A percentile compares a stretch with the other conserved stretches of the same genome.
These are phyloP conservation scores for Pseudochirops corinnae DNA, from an alignment of 2,797 vertebrate species.

Conservation along the genomic window DNA sequence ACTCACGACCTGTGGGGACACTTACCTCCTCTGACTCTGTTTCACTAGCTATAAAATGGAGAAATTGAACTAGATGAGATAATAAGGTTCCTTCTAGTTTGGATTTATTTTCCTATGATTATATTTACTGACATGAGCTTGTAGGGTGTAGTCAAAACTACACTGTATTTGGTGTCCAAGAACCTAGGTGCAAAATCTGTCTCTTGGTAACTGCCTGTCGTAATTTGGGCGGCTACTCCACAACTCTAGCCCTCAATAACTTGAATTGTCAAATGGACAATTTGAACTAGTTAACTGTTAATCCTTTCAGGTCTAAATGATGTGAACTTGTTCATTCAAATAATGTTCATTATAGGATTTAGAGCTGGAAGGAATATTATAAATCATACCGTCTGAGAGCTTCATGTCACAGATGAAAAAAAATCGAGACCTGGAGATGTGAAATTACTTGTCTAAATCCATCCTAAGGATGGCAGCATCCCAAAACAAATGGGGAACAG, in stretches of 20 bases:
- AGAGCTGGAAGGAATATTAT: not conserved
- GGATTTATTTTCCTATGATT: not conserved
- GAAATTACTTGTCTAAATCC: not conserved
- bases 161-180: not conserved
- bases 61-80: not conserved
- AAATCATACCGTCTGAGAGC: not conserved
- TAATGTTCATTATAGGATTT: not conserved
- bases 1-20: not conserved
- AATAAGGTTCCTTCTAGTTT: not conserved
- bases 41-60: not conserved
- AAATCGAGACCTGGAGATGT: not conserved
- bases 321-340: not conserved
- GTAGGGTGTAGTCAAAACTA: not conserved
- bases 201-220: not conserved
- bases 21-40: not conserved
- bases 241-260: not conserved
- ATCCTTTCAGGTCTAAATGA: not conserved
- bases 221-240: not conserved
- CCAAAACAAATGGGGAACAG: not conserved
- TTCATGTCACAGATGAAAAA: not conserved
- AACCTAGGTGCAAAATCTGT: not conserved
- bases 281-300: not conserved
- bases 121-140: not conserved
- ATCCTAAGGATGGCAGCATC: not conserved
- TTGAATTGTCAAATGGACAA: not conserved